Percentiles rank a stretch among this genome's conserved stretches.
Evolutionary conservation across 2,113 vertebrate species (phyloP).

Genomic region (Pomatorhinus ruficollis): DNA sequence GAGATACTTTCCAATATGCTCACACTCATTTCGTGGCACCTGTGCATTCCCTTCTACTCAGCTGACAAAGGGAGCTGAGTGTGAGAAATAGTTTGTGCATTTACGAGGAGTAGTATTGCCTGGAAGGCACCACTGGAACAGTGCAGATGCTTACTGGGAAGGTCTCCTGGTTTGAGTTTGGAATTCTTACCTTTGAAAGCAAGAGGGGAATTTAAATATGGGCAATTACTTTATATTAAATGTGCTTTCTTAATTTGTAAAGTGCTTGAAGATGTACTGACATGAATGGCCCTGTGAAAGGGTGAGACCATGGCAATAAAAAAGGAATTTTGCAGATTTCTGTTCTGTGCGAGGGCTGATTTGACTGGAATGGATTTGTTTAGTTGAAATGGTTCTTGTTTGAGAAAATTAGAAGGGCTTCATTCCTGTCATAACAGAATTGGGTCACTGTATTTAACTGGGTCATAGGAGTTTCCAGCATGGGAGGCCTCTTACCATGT

Average conservation of each 20-base stretch:
- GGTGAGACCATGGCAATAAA: neutral
- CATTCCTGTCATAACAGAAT: conserved; percentile 33
- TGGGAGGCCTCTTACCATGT: neutral
- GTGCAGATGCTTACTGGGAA: neutral
- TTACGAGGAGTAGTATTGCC: neutral
- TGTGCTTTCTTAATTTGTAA: neutral
- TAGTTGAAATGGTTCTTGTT: neutral
- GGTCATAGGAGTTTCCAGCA: conserved; percentile 53
- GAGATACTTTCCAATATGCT: neutral
- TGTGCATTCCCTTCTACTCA: neutral
- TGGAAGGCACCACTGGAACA: neutral
- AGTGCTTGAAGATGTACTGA: neutral
- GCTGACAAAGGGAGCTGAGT: neutral
- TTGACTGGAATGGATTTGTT: neutral
- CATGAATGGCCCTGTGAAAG: neutral
- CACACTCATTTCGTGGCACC: neutral
- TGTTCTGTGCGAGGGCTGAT: neutral
- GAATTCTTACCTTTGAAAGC: neutral
- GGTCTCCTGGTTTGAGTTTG: neutral
- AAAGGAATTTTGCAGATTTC: neutral
- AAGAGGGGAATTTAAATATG: neutral
- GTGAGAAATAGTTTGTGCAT: neutral
- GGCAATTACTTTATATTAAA: neutral
- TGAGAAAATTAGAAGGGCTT: conserved; percentile 18
- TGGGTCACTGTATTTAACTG: conserved; percentile 61